Evolutionary conservation across 2,888 invertebrate species (phyloP).

Genomic region (Lypha dubia): DNA sequence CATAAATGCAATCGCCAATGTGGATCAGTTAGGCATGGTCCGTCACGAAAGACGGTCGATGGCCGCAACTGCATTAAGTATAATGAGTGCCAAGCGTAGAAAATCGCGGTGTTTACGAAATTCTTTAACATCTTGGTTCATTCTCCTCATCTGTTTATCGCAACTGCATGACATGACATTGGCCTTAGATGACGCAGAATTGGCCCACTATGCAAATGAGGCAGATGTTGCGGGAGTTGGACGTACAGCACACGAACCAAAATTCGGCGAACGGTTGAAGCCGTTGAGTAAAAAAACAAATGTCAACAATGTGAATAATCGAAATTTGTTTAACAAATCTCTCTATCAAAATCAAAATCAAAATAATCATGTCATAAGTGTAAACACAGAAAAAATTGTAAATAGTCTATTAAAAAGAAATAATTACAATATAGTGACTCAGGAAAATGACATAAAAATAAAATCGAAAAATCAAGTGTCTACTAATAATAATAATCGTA

Average conservation of each 20-base stretch:
- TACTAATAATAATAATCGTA: conserved; percentile 65
- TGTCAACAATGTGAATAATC: conserved; percentile 40
- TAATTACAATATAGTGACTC: conserved; percentile 75
- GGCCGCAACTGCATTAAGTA: conserved; percentile 71
- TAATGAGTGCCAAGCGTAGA: conserved; percentile 66
- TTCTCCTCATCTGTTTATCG: conserved; percentile 44
- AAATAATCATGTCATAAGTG: conserved; percentile 54
- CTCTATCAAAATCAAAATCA: conserved; percentile 52
- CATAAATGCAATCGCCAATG: conserved; percentile 67
- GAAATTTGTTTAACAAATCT: conserved; percentile 59
- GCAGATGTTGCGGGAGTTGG: conserved; percentile 71
- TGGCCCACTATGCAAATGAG: conserved; percentile 64
- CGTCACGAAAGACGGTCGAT: conserved; percentile 80
- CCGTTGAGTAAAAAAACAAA: conserved; percentile 78
- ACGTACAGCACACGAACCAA: conserved; percentile 75
- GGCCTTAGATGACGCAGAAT: conserved; percentile 63
- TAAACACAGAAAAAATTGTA: conserved; percentile 74
- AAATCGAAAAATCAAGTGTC: conserved; percentile 69
- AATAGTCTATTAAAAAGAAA: conserved; percentile 76
- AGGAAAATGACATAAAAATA: conserved; percentile 74
- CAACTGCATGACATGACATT: conserved; percentile 70
- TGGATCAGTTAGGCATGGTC: conserved; percentile 80
- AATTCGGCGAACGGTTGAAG: conserved; percentile 80
- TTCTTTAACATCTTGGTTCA: conserved; percentile 45
- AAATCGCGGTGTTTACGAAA: conserved; percentile 65